phyloP scores from a whole-genome alignment of 2,888 invertebrate species.

The Xylota sylvarum region DNA sequence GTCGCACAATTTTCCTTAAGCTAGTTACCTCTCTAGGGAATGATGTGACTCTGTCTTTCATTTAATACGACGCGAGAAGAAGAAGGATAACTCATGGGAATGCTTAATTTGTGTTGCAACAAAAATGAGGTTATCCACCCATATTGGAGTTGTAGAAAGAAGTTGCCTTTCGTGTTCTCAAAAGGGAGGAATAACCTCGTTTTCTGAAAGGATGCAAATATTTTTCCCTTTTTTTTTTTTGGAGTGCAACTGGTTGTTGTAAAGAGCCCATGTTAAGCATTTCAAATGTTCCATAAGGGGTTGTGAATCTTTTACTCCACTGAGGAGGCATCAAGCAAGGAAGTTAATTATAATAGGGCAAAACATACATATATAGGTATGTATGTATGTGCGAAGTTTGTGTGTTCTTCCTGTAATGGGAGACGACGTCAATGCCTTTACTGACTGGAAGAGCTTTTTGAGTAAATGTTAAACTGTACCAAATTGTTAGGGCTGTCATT shows the following conservation, averaged over 20 bases:
- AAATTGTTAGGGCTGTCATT: slow-evolving; percentile 22
- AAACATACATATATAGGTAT: too few species aligned
- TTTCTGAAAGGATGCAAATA: not conserved
- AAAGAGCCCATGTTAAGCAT: slow-evolving; percentile 2
- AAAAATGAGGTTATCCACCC: slow-evolving; percentile 52
- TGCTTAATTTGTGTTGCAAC: slow-evolving; percentile 27
- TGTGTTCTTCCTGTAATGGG: slow-evolving; percentile 5
- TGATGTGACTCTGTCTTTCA: slow-evolving; percentile 13
- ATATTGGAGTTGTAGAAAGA: slow-evolving; percentile 2
- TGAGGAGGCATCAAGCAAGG: slow-evolving; percentile 42
- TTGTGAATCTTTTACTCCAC: slow-evolving; percentile 1
- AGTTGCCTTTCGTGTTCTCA: slow-evolving; percentile 15
- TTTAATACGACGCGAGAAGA: slow-evolving; percentile 5
- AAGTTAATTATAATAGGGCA: slow-evolving; percentile 61
- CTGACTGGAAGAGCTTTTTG: not conserved
- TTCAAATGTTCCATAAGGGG: slow-evolving; percentile 28
- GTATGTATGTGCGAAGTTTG: slow-evolving; percentile 36
- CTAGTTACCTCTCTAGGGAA: slow-evolving; percentile 19
- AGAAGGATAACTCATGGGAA: slow-evolving; percentile 27
- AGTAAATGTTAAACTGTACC: slow-evolving; percentile 19
- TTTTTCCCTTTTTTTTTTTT: not conserved
- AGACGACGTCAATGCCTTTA: slow-evolving; percentile 17
- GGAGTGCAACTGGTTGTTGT: slow-evolving; percentile 15
- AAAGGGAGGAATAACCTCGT: slow-evolving; percentile 38
- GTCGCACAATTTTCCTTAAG: slow-evolving; percentile 35